Percentiles rank a stretch among this genome's conserved stretches.
phyloP scores from a whole-genome alignment of 2,888 invertebrate species.

The Proisotoma minuta region DNA sequence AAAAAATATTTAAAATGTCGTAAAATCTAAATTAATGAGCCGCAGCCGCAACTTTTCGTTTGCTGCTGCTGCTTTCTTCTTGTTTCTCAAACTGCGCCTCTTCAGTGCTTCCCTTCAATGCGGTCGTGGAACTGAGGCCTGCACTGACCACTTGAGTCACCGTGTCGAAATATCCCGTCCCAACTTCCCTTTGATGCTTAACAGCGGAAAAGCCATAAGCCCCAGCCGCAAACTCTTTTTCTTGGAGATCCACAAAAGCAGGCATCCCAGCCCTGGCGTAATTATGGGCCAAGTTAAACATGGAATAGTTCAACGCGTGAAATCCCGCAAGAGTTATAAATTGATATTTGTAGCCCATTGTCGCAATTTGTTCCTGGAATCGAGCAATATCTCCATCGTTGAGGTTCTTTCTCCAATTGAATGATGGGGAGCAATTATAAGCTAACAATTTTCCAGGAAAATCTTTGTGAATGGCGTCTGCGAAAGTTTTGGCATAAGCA shows the following conservation, averaged over 20 bases:
- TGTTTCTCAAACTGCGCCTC: constrained; percentile 50
- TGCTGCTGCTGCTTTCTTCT: not conserved
- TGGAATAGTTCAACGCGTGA: constrained; percentile 50
- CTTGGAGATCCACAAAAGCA: constrained; percentile 51
- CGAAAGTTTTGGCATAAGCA: constrained; percentile 48
- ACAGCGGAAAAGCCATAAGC: constrained; percentile 50
- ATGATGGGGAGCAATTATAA: constrained; percentile 39
- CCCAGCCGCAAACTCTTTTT: constrained; percentile 50
- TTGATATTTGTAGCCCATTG: constrained; percentile 52
- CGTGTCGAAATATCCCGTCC: constrained; percentile 51
- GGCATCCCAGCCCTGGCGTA: constrained; percentile 49
- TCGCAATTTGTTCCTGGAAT: constrained; percentile 50
- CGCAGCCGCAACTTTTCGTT: constrained; percentile 16
- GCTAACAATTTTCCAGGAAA: constrained; percentile 29
- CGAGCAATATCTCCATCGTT: constrained; percentile 49
- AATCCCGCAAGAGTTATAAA: constrained; percentile 52
- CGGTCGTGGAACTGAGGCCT: constrained; percentile 48
- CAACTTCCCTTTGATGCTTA: constrained; percentile 52
- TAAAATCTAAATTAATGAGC: constrained; percentile 15
- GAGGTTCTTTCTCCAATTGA: constrained; percentile 48
- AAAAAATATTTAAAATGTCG: too few species aligned
- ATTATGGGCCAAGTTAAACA: constrained; percentile 50
- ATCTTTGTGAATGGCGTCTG: constrained; percentile 32
- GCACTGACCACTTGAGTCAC: constrained; percentile 49
- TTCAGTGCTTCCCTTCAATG: constrained; percentile 50